Evolutionary conservation across 1,140 invertebrate genomes (phyloP).

Genomic region (Zaprionus inermis): DNA sequence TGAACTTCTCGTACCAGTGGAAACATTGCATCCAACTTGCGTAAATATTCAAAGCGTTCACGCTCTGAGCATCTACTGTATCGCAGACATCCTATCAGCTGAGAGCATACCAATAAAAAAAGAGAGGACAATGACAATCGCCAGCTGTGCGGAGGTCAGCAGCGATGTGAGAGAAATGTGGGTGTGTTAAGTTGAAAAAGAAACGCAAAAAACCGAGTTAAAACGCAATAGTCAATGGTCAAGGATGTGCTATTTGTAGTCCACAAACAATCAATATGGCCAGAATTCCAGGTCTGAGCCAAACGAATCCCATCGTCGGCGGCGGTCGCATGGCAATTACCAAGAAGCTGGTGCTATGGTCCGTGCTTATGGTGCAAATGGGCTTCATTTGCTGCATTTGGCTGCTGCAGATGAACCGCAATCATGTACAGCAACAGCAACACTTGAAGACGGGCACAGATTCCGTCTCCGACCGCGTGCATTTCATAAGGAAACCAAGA

Average conservation of each 20-base stretch:
- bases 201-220: slow-evolving; percentile 18
- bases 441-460: slow-evolving; percentile 15
- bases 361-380: slow-evolving; percentile 69
- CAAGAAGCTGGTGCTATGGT: slow-evolving; percentile 74
- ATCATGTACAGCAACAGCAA: slow-evolving; percentile 42
- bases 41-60: not conserved
- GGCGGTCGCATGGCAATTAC: slow-evolving; percentile 53
- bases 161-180: slow-evolving; percentile 42
- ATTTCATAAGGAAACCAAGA: slow-evolving; percentile 50
- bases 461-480: slow-evolving; percentile 21
- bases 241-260: slow-evolving; percentile 24
- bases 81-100: not conserved
- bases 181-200: slow-evolving; percentile 60
- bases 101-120: slow-evolving; percentile 14
- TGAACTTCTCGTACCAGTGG: not conserved
- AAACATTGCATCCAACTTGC: not conserved
- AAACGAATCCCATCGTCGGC: slow-evolving; percentile 12
- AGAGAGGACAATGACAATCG: slow-evolving; percentile 14
- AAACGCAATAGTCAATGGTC: slow-evolving; percentile 29
- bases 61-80: not conserved
- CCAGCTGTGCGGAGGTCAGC: slow-evolving; percentile 57
- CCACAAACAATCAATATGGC: slow-evolving; percentile 42
- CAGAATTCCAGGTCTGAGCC: slow-evolving; percentile 30
- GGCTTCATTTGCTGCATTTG: slow-evolving; percentile 75
- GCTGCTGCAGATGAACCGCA: slow-evolving; percentile 62